phyloP scores from a whole-genome alignment of 2,113 vertebrate genomes.

The Passer montanus region DNA sequence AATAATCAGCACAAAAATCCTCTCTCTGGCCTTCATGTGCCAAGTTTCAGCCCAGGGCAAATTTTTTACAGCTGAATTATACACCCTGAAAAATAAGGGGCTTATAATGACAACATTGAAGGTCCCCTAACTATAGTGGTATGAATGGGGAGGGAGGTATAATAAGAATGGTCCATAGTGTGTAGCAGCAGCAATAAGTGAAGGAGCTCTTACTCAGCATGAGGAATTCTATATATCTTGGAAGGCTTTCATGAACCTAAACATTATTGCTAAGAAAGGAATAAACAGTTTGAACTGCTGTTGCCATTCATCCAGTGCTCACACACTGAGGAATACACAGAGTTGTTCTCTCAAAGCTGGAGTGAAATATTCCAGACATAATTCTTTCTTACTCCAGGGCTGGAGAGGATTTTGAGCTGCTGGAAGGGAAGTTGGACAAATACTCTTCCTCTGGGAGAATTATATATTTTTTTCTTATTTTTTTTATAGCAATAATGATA shows the following conservation, averaged over 20 bases:
- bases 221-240: slow-evolving; percentile 80
- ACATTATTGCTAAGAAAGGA: slow-evolving; percentile 81
- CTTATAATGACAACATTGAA: slow-evolving; percentile 76
- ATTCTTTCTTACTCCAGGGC: slow-evolving; percentile 36
- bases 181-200: slow-evolving; percentile 61
- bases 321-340: slow-evolving; percentile 40
- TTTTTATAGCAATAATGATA: background rate
- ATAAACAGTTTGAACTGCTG: slow-evolving; percentile 71
- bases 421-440: slow-evolving; percentile 43
- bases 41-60: slow-evolving; percentile 73
- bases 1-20: slow-evolving; percentile 60
- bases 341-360: slow-evolving; percentile 51
- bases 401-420: background rate
- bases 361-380: slow-evolving; percentile 61
- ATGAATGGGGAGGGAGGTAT: slow-evolving; percentile 60
- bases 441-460: background rate
- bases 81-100: slow-evolving; percentile 69
- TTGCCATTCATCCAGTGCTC: slow-evolving; percentile 55
- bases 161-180: slow-evolving; percentile 74
- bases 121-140: slow-evolving; percentile 51
- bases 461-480: background rate
- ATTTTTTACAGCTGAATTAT: slow-evolving; percentile 77
- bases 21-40: slow-evolving; percentile 60
- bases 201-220: slow-evolving; percentile 79
- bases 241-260: slow-evolving; percentile 79